Percentiles rank a stretch among this genome's conserved stretches.
These are phyloP conservation scores for Lasioglossum figueresi DNA, from an alignment of 2,888 invertebrate species.

Conservation along the genomic window DNA sequence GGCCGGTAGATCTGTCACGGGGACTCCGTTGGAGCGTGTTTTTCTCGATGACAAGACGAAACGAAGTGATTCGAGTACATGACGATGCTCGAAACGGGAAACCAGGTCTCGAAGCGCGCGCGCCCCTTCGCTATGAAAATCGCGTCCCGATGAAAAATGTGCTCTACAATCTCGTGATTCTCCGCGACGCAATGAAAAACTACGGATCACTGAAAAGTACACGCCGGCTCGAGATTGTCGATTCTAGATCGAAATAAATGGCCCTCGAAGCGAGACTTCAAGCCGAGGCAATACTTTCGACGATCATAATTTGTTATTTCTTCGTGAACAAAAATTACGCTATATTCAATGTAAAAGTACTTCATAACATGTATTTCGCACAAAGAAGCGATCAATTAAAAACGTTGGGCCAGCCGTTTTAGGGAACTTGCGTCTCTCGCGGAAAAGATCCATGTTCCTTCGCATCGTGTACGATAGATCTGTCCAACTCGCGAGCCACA, in stretches of 20 bases:
- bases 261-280: background rate
- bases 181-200: background rate
- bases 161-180: background rate
- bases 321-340: background rate
- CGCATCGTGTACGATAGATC: background rate
- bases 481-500: too few species aligned
- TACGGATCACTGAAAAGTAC: background rate
- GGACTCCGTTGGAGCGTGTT: background rate
- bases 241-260: background rate
- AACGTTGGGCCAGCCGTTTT: background rate
- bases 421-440: background rate
- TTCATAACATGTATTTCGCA: background rate
- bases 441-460: background rate
- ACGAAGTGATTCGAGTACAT: background rate
- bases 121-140: background rate
- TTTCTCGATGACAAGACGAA: background rate
- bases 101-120: conserved; percentile 3
- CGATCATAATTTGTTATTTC: background rate
- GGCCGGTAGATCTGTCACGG: background rate
- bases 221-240: background rate
- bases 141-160: background rate
- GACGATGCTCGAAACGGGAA: conserved; percentile 6
- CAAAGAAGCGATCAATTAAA: background rate
- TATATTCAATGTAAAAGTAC: background rate
- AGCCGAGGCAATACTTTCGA: background rate